A percentile compares a stretch with the other conserved stretches of the same genome.
Conservation (phyloP, 2,888 invertebrate species). For the Eristalis pertinax region DNA sequence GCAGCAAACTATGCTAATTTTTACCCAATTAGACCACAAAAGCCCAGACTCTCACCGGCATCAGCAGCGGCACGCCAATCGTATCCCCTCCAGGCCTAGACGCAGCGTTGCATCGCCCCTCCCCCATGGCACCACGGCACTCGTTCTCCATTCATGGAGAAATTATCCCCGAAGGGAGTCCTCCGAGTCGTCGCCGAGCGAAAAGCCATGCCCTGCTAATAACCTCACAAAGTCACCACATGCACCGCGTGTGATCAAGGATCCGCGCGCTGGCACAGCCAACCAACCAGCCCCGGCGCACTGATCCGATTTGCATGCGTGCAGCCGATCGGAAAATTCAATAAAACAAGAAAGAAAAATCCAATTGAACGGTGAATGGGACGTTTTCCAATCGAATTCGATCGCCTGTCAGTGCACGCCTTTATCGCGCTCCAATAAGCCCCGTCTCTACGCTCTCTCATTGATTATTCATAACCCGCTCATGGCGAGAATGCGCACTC, state of each 20-base stretch:
- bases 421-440: constrained; percentile 65
- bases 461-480: constrained; percentile 59
- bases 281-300: neutral
- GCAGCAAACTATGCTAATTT: constrained; percentile 58
- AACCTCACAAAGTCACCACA: constrained; percentile 54
- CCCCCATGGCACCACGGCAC: constrained; percentile 16
- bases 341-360: constrained; percentile 61
- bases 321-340: constrained; percentile 67
- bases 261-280: neutral
- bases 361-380: constrained; percentile 38
- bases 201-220: constrained; percentile 65
- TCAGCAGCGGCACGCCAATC: constrained; percentile 49
- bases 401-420: constrained; percentile 47
- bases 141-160: constrained; percentile 2
- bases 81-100: constrained; percentile 41
- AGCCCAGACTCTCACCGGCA: constrained; percentile 6
- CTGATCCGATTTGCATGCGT: constrained; percentile 54
- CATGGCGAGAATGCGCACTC: neutral
- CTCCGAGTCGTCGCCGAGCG: constrained; percentile 22
- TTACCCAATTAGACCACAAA: constrained; percentile 68
- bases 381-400: constrained; percentile 57
- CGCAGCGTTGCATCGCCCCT: constrained; percentile 2
- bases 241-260: constrained; percentile 41
- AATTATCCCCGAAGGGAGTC: constrained; percentile 63
- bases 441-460: constrained; percentile 26